Base-by-base conservation (phyloP, 1,140 invertebrate genomes). In the Phthorimaea operculella region DNA sequence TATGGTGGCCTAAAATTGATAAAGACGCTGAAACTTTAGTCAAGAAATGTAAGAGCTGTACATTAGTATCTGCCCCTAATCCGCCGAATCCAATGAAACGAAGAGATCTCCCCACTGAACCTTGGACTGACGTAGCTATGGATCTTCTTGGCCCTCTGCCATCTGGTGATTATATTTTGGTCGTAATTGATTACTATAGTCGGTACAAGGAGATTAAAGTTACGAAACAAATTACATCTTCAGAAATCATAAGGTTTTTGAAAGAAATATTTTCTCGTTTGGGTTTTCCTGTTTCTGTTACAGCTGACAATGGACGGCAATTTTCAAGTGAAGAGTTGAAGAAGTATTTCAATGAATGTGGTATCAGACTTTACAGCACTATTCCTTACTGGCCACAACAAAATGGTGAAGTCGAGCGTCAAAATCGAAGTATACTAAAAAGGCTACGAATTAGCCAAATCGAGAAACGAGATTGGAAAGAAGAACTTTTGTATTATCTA, bases 1-100 rank as follows among this genome's bases (percentile, higher is more conserved):
- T 50, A 9, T 21, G 48, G 48, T 89, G 85, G 85, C 74, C 71
- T 12, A 63, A 62, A 16, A 79, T 89, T 0, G 81, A 89, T 57
- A 63, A 65, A 49, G 75, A 87, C 11, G 75, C 73, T 3, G 80
- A 86, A 72, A 63, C 61, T 7, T 60, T 66, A 18, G 68, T 80
- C 4, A 79, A 77, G 57, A 15, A 45, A 3, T 89, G 88, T 60
- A 58, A 63, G n/a, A 63, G 66, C 21, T 88, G 87, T 28, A 66
- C 39, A n/a, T 42, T 67, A 47, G 58, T 69, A 14, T 36, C 39
- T 59, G 36, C 45, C 16, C 57, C 57, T 36, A 52, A 59, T 17
- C 47, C 54, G 6, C 21, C 21, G 44, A 49, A 49, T 52, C 61
- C 63, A 12, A 56, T 66, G 51, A 60, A 49, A 51, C 12, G 61